Base-by-base conservation (phyloP, 2,888 invertebrate species). In the Nyleta sp. region DNA sequence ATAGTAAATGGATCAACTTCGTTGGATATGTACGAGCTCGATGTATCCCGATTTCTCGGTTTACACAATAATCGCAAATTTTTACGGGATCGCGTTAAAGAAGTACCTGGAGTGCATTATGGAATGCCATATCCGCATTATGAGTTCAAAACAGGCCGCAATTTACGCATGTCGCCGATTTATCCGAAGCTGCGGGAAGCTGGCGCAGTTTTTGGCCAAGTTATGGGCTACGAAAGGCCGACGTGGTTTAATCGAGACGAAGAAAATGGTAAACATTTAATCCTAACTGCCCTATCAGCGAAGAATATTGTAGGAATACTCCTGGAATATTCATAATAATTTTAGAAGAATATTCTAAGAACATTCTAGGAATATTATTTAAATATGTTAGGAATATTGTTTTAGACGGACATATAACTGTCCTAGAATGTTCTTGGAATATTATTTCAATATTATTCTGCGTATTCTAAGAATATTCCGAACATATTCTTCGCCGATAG, bases 171-270 rank as follows among this genome's bases (percentile, higher is more conserved):
- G 93, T 98, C 98, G 0, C 98, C 99, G 0, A 96, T 99, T 80
- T 98, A 98, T 92, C 97, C 98, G 0, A 95, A 97, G 73, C 91
- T 99, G 13, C 93, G 96, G 80, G 96, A 96, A 88, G 96, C 95
- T 8, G 98, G 98, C 0, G 99, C 98, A 0, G 96, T 98, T 5
- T 99, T 99, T 89, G 97, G 98, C 0, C 98, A 99, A 90, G 96
- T 97, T 24, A 99, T 99, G 98, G 99, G 99, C 0, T 99, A 99
- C 89, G 99, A 99, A 90, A 92, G 99, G 78, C 98, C 99, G 0
- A 94, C 96, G 33, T 99, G 96, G 94, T 99, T 98, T 88, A 95
- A 96, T 84, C 91, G 91, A 22, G 89, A 91, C 11, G 91, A 91
- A 68, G 62, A 72, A 52, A 62, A 50, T 50, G 80, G 80, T 80